Base-by-base conservation (phyloP, 2,797 vertebrate species). In the Pangasius larnaudii region DNA sequence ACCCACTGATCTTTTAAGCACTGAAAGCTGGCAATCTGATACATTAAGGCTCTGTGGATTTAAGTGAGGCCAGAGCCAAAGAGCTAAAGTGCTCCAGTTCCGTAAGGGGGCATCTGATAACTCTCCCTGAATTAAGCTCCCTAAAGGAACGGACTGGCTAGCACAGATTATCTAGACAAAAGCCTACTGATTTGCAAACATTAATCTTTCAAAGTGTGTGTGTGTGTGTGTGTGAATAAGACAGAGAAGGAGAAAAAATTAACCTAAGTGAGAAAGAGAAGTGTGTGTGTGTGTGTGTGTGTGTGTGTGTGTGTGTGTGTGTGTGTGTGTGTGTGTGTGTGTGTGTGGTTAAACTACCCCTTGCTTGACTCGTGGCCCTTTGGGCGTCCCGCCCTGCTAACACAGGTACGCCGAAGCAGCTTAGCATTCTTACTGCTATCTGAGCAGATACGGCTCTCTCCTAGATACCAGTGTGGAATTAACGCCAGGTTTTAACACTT, bases 31-130 rank as follows among this genome's bases (percentile, higher is more conserved):
- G 90, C 91, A 91, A 93, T 92, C 91, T 90, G 93, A 95, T 93
- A 91, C 91, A 85, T 78, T 84, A 92, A 49, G 86, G 89, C 86
- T 92, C 91, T 33, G 89, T 92, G 93, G 93, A 92, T 90, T 94
- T 93, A 92, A 92, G 87, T 49, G 90, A 89, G 92, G 91, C 90
- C 87, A 63, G 83, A 91, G 90, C 91, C 83, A 80, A 51, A 88
- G 91, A 93, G 93, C 90, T 93, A 91, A 85, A 91, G 90, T 86
- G 89, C 91, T 91, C 92, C 92, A 91, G 90, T 94, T 94, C 92
- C 79, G 42, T 72, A 87, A 85, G 74, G 91, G 82, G 93, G 91
- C 9, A 95, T 94, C 95, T 95, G 95, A 96, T 95, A 94, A 95
- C 92, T 89, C 92, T 93, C 92, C 89, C 90, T 88, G 91, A 91